phyloP scores from a whole-genome alignment of 2,797 vertebrate genomes.

The Hoplostethus mediterraneus region DNA sequence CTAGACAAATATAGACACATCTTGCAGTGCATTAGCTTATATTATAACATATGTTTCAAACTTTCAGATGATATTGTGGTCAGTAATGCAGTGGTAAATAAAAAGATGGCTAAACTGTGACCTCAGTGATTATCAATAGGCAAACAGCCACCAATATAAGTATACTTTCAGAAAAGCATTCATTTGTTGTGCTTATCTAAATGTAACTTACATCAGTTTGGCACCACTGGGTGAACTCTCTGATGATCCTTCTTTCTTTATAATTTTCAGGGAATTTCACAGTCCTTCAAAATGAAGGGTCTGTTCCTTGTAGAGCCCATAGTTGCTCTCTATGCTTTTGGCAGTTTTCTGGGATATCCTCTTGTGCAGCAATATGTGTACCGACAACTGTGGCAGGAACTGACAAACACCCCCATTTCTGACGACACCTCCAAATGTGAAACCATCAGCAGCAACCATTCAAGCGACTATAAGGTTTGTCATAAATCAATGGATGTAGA shows the following conservation, averaged over 20 bases:
- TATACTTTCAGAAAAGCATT: too few species aligned
- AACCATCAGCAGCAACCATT: constrained; percentile 66
- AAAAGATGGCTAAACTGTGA: too few species aligned
- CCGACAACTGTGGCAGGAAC: constrained; percentile 88
- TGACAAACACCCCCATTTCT: constrained; percentile 84
- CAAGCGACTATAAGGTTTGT: constrained; percentile 71
- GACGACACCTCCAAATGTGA: constrained; percentile 83
- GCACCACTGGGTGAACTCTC: too few species aligned
- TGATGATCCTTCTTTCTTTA: background rate
- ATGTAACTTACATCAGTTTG: too few species aligned
- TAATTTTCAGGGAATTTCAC: constrained; percentile 18
- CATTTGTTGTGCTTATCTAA: too few species aligned
- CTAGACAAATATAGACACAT: too few species aligned
- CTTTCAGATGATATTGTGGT: constrained; percentile 2
- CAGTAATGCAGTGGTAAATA: background rate
- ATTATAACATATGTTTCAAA: background rate
- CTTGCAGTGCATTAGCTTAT: background rate
- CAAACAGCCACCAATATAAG: background rate
- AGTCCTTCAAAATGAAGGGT: constrained; percentile 83
- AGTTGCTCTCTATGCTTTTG: constrained; percentile 90
- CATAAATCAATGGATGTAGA: background rate
- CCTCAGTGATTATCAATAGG: background rate
- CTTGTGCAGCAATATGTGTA: constrained; percentile 93
- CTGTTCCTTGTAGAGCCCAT: constrained; percentile 90
- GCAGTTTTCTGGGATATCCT: constrained; percentile 81